phyloP scores from a whole-genome alignment of 2,888 invertebrate species.

The Reticulitermes lucifugus region DNA sequence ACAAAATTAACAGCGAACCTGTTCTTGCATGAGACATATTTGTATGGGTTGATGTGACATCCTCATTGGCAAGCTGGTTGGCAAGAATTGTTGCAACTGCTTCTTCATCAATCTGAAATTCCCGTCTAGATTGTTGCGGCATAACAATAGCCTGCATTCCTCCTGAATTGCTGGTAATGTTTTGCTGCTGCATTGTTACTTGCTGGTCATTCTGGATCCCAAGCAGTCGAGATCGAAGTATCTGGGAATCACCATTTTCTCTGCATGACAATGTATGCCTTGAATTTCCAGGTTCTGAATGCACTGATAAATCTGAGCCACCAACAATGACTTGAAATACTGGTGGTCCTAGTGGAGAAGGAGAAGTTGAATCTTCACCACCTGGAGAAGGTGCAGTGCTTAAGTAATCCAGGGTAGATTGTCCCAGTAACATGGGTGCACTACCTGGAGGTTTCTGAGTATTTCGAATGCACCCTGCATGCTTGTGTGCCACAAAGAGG shows the following conservation, averaged over 20 bases:
- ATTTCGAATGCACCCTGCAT: slow-evolving; percentile 26
- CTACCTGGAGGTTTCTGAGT: slow-evolving; percentile 12
- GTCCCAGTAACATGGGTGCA: not conserved
- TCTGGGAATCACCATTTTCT: slow-evolving; percentile 34
- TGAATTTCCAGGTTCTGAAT: not conserved
- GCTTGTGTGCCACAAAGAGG: slow-evolving; percentile 55
- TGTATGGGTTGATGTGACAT: slow-evolving; percentile 30
- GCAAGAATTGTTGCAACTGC: slow-evolving; percentile 57
- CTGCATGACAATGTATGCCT: not conserved
- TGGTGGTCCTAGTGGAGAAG: slow-evolving; percentile 21
- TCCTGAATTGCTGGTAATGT: not conserved
- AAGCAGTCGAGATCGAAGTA: slow-evolving; percentile 48
- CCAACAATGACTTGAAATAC: slow-evolving; percentile 45
- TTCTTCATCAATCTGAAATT: slow-evolving; percentile 55
- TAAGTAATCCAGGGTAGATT: slow-evolving; percentile 30
- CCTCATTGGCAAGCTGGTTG: slow-evolving; percentile 56
- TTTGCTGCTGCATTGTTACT: not conserved
- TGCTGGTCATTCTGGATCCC: slow-evolving; percentile 45
- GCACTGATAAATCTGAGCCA: slow-evolving; percentile 22
- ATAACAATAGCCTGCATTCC: slow-evolving; percentile 29
- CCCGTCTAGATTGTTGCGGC: slow-evolving; percentile 46
- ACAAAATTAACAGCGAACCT: slow-evolving; percentile 27
- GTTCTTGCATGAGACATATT: slow-evolving; percentile 30
- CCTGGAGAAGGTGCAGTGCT: slow-evolving; percentile 8
- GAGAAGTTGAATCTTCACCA: not conserved